Percentiles rank a stretch among this genome's conserved stretches.
These are phyloP conservation scores for Microcebus tavaratra DNA, from an alignment of 2,113 vertebrate genomes.

Conservation along the genomic window DNA sequence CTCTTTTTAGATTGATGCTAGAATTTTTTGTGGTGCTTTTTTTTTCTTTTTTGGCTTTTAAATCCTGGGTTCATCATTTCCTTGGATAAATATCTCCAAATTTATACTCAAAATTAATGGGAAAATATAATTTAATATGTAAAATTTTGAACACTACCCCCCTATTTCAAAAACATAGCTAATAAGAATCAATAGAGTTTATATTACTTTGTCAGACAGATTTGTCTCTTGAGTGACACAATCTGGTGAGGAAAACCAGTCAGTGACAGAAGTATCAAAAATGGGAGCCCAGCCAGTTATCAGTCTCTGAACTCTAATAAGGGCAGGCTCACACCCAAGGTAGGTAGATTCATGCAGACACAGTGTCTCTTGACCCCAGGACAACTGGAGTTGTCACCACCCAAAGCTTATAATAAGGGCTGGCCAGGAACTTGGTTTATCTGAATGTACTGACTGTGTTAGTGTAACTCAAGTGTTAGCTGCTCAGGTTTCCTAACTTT, in stretches of 20 bases:
- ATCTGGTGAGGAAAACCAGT: neutral
- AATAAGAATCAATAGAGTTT: neutral
- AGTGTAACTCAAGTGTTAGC: neutral
- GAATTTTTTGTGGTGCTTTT: neutral
- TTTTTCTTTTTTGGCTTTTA: neutral
- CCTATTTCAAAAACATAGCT: neutral
- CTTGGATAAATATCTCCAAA: slow-evolving; percentile 25
- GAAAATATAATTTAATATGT: slow-evolving; percentile 38
- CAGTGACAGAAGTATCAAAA: neutral
- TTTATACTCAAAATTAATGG: slow-evolving; percentile 24
- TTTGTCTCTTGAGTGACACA: neutral
- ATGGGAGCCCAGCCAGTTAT: neutral
- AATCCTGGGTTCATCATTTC: neutral
- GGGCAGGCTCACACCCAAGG: neutral
- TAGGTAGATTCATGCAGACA: neutral
- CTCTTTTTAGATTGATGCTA: slow-evolving; percentile 4
- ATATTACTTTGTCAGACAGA: neutral
- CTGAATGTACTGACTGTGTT: neutral
- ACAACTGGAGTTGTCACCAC: neutral
- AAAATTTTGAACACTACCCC: neutral
- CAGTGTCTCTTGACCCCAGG: neutral
- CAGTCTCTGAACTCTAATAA: neutral
- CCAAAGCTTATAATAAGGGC: neutral
- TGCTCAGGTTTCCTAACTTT: neutral
- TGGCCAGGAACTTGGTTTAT: neutral